Base-by-base conservation (phyloP, 1,140 invertebrate genomes). In the Bilobella aurantiaca region DNA sequence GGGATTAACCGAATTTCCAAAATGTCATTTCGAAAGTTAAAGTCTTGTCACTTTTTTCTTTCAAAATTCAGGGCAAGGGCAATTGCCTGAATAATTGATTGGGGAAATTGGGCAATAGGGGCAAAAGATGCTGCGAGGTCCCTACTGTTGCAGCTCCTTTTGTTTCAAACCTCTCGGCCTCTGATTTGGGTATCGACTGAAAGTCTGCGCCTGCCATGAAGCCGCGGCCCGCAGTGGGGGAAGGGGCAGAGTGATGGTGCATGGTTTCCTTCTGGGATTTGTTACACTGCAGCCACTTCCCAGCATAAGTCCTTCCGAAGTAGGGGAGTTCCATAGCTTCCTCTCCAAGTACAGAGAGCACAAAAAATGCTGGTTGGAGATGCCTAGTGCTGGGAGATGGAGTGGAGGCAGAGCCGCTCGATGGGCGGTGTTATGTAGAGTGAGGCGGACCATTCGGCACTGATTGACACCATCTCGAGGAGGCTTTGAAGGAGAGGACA, bases 401-500 rank as follows among this genome's bases (percentile, higher is more conserved):
- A n/a, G n/a, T n/a, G 18, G 34, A 53, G 23, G 49, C 49, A 49
- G 53, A 63, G 27, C 63, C 63, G 57, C 57, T 63, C 46, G 59
- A 59, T 67, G 69, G 69, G 69, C 65, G 69, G n/a, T 67, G 49
- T 53, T 53, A 53, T 53, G 65, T 64, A 68, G 46, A 53, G 58
- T 61, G 66, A 68, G 69, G 69, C 66, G 69, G 66, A 53, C 49
- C 69, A 53, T 68, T 68, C 47, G 21, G 46, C 59, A 63, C 47
- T 70, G 69, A 70, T 70, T 70, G 69, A 70, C 69, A 70, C 69
- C 61, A 70, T 28, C 65, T 42, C 8, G n/a, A n/a, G n/a, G n/a
- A 42, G 8, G 8, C 37, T 42, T n/a, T n/a, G 37, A 42, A 53
- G 42, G 62, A 70, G 69, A 64, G 63, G 58, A 58, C 46, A 61